These are phyloP conservation scores for Drosophila kambysellisi DNA, from an alignment of 2,888 invertebrate genomes.

Conservation along the genomic window DNA sequence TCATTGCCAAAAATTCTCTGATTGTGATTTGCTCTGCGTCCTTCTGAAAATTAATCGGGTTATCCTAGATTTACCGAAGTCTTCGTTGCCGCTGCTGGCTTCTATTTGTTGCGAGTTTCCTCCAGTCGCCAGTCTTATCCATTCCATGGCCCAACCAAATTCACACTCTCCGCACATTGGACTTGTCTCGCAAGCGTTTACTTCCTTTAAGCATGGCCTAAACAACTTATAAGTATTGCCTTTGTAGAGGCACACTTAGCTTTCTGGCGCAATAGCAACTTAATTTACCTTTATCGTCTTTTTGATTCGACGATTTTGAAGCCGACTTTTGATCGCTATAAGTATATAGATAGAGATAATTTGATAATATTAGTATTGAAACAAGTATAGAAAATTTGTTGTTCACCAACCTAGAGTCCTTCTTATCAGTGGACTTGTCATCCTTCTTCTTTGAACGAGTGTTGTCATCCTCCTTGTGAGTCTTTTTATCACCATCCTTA, in stretches of 20 bases:
- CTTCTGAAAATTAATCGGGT: background rate
- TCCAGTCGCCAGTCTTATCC: constrained; percentile 10
- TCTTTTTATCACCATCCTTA: constrained; percentile 77
- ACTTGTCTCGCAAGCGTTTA: constrained; percentile 40
- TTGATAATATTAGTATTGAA: constrained; percentile 7
- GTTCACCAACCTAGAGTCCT: constrained; percentile 86
- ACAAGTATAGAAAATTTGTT: background rate
- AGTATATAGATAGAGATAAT: constrained; percentile 11
- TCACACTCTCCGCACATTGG: constrained; percentile 75
- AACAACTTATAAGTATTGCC: constrained; percentile 44
- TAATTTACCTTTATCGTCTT: constrained; percentile 85
- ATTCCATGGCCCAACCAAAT: constrained; percentile 69
- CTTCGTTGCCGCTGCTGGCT: background rate
- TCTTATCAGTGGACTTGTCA: constrained; percentile 86
- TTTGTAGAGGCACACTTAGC: constrained; percentile 47
- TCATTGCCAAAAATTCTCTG: background rate
- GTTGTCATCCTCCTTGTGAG: constrained; percentile 69
- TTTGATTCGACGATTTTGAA: constrained; percentile 78
- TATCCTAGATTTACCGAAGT: constrained; percentile 1
- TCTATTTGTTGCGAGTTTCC: background rate
- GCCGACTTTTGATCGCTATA: constrained; percentile 76
- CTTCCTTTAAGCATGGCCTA: constrained; percentile 49
- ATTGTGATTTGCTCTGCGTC: too few relatives aligned
- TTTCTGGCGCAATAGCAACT: constrained; percentile 49
- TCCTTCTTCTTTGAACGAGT: constrained; percentile 82